Evolutionary conservation across 2,113 vertebrate species (phyloP).

Genomic region (Periophthalmus modestus): DNA sequence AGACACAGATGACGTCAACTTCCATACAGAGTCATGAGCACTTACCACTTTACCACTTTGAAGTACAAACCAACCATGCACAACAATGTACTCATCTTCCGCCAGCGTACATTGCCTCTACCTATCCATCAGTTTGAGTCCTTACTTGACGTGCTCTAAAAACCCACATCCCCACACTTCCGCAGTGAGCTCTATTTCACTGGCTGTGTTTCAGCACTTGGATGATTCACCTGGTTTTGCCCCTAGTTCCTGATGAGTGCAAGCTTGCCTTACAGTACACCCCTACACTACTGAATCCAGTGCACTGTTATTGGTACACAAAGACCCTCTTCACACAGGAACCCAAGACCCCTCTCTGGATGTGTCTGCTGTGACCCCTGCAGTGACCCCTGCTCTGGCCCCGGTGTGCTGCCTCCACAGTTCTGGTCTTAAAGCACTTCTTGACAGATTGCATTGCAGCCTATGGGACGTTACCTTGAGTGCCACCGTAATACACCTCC

Average conservation of each 20-base stretch:
- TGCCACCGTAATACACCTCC: slow-evolving; percentile 50
- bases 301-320: slow-evolving; percentile 41
- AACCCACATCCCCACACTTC: slow-evolving; percentile 28
- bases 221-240: slow-evolving; percentile 30
- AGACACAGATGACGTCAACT: neutral
- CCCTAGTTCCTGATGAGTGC: slow-evolving; percentile 46
- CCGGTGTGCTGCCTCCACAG: slow-evolving; percentile 40
- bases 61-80: neutral
- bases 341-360: slow-evolving; percentile 38
- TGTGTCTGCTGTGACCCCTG: no score
- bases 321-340: slow-evolving; percentile 53
- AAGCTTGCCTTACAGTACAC: slow-evolving; percentile 42
- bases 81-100: neutral
- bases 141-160: slow-evolving; percentile 22
- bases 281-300: slow-evolving; percentile 33
- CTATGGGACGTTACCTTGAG: slow-evolving; percentile 42
- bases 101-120: neutral
- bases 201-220: slow-evolving; percentile 39
- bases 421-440: slow-evolving; percentile 46
- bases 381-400: slow-evolving; percentile 56
- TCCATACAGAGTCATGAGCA: neutral
- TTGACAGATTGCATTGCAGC: slow-evolving; percentile 55
- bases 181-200: slow-evolving; percentile 15
- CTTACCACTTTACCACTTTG: neutral
- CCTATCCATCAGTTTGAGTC: neutral